phyloP scores from a whole-genome alignment of 2,888 invertebrate species.

The Andricus quercusramuli region DNA sequence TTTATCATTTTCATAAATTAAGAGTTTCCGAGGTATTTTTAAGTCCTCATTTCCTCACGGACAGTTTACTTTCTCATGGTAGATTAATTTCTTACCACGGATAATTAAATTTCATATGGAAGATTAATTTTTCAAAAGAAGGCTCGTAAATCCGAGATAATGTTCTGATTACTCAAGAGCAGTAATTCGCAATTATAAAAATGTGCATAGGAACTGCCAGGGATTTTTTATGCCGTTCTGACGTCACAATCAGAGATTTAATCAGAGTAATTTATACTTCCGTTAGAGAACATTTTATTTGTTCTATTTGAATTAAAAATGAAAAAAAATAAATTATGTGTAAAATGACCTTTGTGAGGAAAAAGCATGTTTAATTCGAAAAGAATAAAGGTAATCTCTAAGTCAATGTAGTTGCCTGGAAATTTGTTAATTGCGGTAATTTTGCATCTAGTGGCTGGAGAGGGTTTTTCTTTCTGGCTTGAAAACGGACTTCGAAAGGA shows the following conservation, averaged over 20 bases:
- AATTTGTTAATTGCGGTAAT: slow-evolving; percentile 37
- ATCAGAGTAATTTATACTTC: neutral
- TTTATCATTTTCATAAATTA: neutral
- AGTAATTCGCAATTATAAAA: slow-evolving; percentile 35
- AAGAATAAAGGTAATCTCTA: too few species aligned
- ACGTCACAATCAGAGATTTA: neutral
- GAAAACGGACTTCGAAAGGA: slow-evolving; percentile 12
- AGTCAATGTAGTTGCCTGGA: neutral
- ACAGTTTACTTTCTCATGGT: slow-evolving; percentile 36
- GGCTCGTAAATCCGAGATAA: slow-evolving; percentile 19
- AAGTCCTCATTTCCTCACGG: slow-evolving; percentile 34
- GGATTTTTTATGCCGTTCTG: slow-evolving; percentile 6
- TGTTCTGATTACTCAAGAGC: slow-evolving; percentile 36
- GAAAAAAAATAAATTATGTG: neutral
- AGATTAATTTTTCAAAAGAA: slow-evolving; percentile 39
- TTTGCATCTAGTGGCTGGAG: slow-evolving; percentile 15
- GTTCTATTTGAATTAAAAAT: neutral
- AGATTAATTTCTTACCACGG: slow-evolving; percentile 36
- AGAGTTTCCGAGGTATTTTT: slow-evolving; percentile 18
- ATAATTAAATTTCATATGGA: slow-evolving; percentile 39
- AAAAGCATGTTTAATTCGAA: neutral
- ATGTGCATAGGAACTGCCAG: slow-evolving; percentile 1
- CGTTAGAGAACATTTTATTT: neutral
- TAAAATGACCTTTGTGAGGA: neutral
- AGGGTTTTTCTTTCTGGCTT: slow-evolving; percentile 17